These are phyloP conservation scores for Stichodactyla mertensii DNA, from an alignment of 64 coral and sea anemone species.

Conservation along the genomic window DNA sequence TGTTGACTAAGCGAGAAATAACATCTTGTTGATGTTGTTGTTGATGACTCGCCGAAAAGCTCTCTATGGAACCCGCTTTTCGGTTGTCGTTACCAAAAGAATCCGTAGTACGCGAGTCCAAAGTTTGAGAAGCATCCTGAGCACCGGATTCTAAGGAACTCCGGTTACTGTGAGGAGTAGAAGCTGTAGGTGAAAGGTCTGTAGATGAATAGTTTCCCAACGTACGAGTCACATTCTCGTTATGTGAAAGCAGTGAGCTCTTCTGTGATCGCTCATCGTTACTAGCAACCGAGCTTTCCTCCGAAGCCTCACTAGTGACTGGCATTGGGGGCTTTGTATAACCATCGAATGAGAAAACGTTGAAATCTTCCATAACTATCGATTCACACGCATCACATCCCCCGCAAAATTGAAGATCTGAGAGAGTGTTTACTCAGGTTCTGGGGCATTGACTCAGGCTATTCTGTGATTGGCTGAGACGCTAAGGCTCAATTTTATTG, in stretches of 20 bases:
- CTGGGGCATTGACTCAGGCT: too few relatives aligned
- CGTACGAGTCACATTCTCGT: background rate
- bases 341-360: background rate
- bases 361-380: background rate
- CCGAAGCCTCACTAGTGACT: too few relatives aligned
- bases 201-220: too few relatives aligned
- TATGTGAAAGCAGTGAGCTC: background rate
- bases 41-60: background rate
- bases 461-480: too few relatives aligned
- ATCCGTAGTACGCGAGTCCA: constrained; percentile 9
- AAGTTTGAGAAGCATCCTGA: background rate
- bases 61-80: background rate
- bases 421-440: too few relatives aligned
- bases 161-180: background rate
- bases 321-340: too few relatives aligned
- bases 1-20: constrained; percentile 2
- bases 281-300: too few relatives aligned
- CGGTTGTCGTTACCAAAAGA: background rate
- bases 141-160: constrained; percentile 6
- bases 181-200: too few relatives aligned
- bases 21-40: background rate
- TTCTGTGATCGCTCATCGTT: too few relatives aligned
- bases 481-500: too few relatives aligned
- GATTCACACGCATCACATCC: background rate
- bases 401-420: too few relatives aligned